phyloP scores from a whole-genome alignment of 2,888 invertebrate species.

The Empis stercorea region DNA sequence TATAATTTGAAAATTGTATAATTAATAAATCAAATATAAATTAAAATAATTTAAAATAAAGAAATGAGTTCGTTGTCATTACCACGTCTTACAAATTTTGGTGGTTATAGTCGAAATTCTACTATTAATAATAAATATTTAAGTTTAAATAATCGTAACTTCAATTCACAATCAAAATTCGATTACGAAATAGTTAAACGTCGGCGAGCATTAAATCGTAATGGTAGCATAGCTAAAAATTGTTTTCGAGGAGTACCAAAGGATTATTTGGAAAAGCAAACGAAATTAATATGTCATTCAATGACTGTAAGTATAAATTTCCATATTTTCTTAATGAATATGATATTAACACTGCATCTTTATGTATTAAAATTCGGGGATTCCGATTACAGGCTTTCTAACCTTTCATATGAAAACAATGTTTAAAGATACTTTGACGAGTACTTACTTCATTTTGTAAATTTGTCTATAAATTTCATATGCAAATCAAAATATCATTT shows the following conservation, averaged over 20 bases:
- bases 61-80: conserved; percentile 13
- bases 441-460: no score
- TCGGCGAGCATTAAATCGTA: conserved; percentile 23
- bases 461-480: no score
- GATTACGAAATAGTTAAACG: conserved; percentile 10
- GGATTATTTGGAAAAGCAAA: conserved; percentile 58
- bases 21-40: no score
- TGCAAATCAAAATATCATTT: no score
- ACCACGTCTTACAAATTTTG: conserved; percentile 12
- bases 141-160: conserved; percentile 22
- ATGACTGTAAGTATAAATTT: conserved; percentile 62
- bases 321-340: no score
- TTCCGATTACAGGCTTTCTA: no score
- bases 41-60: no score
- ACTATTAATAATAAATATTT: conserved; percentile 21
- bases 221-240: conserved; percentile 46
- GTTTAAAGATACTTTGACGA: no score
- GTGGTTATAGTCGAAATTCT: conserved; percentile 10
- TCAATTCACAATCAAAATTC: conserved; percentile 8
- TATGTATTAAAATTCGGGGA: no score
- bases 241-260: conserved; percentile 68
- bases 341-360: no score
- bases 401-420: no score
- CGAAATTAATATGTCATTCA: conserved; percentile 57
- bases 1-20: no score